Evolutionary conservation across 2,888 invertebrate genomes (phyloP).

Genomic region (Parasteatoda lunata): DNA sequence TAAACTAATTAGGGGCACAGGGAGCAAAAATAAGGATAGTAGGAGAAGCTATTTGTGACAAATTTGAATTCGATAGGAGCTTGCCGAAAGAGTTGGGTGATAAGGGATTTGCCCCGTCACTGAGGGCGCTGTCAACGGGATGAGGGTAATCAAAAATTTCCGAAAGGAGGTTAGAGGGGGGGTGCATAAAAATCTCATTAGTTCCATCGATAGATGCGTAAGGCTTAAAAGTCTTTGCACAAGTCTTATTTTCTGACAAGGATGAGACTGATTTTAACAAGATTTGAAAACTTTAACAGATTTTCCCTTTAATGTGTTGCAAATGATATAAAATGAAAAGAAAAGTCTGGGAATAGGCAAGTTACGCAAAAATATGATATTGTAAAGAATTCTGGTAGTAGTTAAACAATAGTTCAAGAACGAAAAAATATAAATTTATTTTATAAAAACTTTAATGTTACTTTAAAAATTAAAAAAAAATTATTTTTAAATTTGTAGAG

Average conservation of each 20-base stretch:
- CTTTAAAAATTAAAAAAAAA: no score
- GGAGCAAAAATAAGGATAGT: background rate
- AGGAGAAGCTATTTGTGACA: slow-evolving; percentile 33
- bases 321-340: no score
- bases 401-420: no score
- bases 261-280: no score
- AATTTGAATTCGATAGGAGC: slow-evolving; percentile 55
- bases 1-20: slow-evolving; percentile 48
- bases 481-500: no score
- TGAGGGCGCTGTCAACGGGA: slow-evolving; percentile 10
- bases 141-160: slow-evolving; percentile 21
- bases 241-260: background rate
- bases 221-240: background rate
- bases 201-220: background rate
- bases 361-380: no score
- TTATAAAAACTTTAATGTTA: no score
- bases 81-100: slow-evolving; percentile 8
- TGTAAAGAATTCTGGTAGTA: no score
- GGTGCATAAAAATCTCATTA: background rate
- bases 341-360: no score
- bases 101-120: slow-evolving; percentile 47
- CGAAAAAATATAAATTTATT: no score
- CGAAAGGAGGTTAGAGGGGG: background rate
- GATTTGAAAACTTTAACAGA: no score
- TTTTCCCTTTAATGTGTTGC: no score